A percentile compares a stretch with the other conserved stretches of the same genome.
Evolutionary conservation across 2,113 vertebrate species (phyloP).

Genomic region (Cavia aperea): DNA sequence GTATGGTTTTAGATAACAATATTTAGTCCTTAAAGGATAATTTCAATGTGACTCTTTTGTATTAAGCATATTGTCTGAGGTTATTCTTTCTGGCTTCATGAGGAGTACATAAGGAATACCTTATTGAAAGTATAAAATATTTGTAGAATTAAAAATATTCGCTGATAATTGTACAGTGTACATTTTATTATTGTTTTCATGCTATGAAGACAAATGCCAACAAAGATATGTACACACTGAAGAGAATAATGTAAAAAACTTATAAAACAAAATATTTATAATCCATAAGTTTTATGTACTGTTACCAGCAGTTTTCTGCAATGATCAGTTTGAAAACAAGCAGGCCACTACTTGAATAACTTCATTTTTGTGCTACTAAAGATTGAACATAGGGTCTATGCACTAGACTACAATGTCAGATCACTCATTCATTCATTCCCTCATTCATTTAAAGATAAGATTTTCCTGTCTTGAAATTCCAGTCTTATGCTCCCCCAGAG

Average conservation of each 20-base stretch:
- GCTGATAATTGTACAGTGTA: constrained; percentile 31
- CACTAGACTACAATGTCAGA: too few species aligned
- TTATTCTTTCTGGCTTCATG: neutral
- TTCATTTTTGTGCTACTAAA: neutral
- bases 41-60: neutral
- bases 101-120: neutral
- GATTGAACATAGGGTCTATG: neutral
- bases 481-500: neutral
- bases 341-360: neutral
- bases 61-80: neutral
- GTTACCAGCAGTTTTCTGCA: neutral
- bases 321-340: neutral
- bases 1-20: neutral
- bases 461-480: neutral
- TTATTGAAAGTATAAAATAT: neutral
- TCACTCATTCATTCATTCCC: neutral
- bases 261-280: neutral
- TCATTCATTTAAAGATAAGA: neutral
- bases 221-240: neutral
- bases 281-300: neutral
- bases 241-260: neutral
- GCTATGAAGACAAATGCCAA: neutral
- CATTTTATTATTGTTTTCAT: constrained; percentile 19
- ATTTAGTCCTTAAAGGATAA: neutral
- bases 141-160: neutral